Conservation (phyloP, 2,113 vertebrate genomes). For the Aleadryas rufinucha region DNA sequence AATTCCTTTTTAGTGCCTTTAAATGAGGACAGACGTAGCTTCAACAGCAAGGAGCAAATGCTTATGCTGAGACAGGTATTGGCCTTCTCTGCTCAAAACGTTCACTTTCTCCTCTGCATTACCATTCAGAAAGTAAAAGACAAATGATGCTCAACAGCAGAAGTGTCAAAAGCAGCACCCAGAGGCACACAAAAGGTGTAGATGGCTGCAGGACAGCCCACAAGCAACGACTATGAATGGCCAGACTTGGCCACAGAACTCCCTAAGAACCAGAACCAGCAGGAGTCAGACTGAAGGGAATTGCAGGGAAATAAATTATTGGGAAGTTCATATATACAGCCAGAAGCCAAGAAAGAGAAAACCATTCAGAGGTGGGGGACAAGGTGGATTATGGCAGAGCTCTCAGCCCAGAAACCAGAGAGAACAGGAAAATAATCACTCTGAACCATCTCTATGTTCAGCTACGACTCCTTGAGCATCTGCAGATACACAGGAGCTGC, state of each 20-base stretch:
- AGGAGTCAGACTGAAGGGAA: neutral
- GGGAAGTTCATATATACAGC: neutral
- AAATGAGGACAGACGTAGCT: neutral
- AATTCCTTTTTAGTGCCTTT: too few species aligned
- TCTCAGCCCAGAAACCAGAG: neutral
- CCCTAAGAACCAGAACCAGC: neutral
- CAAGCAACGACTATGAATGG: neutral
- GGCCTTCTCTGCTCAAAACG: neutral
- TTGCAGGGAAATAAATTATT: neutral
- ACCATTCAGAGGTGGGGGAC: neutral
- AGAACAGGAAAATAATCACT: neutral
- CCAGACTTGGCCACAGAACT: neutral
- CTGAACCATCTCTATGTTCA: neutral
- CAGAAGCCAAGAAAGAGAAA: neutral
- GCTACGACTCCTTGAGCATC: neutral
- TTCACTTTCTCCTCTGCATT: neutral
- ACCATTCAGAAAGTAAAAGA: neutral
- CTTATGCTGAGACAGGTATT: neutral
- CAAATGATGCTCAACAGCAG: neutral
- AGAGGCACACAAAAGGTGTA: neutral
- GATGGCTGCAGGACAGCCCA: neutral
- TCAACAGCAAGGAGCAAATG: neutral
- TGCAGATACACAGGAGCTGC: neutral
- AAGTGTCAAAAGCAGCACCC: neutral
- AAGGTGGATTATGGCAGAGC: neutral